Evolutionary conservation across 2,888 invertebrate species (phyloP), one percentile per base, ranked within the genome.

Genomic region (Lasioglossum villosulum): DNA sequence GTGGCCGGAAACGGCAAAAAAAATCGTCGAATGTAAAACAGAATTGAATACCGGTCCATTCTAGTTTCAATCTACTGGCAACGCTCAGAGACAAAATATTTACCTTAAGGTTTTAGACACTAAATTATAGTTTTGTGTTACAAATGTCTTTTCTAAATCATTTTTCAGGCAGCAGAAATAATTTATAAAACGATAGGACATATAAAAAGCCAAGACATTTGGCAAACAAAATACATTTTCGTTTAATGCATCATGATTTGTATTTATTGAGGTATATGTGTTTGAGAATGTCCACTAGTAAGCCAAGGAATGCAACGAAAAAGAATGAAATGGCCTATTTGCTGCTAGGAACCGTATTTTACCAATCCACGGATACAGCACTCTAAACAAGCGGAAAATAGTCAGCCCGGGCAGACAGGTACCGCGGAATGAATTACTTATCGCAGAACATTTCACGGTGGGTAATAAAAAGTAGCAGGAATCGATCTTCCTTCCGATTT

Each of bases 361-460:
- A 19, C 63, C 63, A 63, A 30, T 63, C 63, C 63, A 12, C 56
- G 56, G n/a, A 12, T n/a, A 27, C 19, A 30, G 63, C 63, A 34
- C 63, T 34, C 19, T 30, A 34, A 63, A 63, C 30, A 63, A 63
- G 63, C 68, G 16, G 30, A 10, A 72, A 59, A 27, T 59, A 0
- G 34, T 42, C 37, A 19, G n/a, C 23, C 6, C 1, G 70, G 19
- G 2, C 8, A 59, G 70, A 72, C 19, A 8, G 42, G 37, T 70
- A 45, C 83, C 39, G 75, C 30, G 39, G 79, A 90, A 90, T 88
- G 90, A 89, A 89, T 89, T 90, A 88, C 84, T 88, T 88, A 86
- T 89, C 1, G 27, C 48, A 59, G 52, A 70, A 39, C 48, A 80
- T 70, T 78, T 80, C 59, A 45, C 30, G 74, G 48, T 56, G 45